Evolutionary conservation across 2,888 invertebrate genomes (phyloP).

Genomic region (Lamellibrachia satsuma): DNA sequence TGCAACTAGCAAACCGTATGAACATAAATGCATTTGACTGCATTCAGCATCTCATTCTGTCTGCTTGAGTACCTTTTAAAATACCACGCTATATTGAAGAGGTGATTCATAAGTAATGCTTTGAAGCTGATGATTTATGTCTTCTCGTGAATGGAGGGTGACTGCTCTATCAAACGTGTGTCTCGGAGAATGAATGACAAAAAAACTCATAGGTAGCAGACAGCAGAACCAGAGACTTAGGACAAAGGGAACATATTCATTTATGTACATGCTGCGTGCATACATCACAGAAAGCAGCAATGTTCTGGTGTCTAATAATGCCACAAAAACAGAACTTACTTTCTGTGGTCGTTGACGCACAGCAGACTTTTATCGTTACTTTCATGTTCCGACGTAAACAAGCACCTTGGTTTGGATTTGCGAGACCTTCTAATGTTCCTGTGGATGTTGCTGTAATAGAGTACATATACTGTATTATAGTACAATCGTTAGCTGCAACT

Average conservation of each 20-base stretch:
- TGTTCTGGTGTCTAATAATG: neutral
- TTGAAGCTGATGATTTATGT: neutral
- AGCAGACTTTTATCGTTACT: conserved; percentile 25
- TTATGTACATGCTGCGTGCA: neutral
- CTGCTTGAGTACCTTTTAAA: neutral
- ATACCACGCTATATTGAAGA: conserved; percentile 1
- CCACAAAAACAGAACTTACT: neutral
- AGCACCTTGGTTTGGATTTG: neutral
- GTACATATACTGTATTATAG: neutral
- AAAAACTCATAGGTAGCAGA: neutral
- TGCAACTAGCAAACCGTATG: neutral
- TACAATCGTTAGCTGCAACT: neutral
- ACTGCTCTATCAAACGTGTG: neutral
- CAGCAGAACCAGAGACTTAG: neutral
- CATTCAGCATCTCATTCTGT: neutral
- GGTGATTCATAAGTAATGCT: neutral
- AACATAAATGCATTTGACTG: neutral
- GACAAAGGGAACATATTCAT: conserved; percentile 12
- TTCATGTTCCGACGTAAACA: conserved; percentile 22
- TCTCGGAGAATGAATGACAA: neutral
- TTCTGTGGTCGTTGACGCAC: conserved; percentile 1
- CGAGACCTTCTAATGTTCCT: neutral
- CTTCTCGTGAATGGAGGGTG: neutral
- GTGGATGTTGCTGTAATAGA: conserved; percentile 25
- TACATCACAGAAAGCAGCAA: neutral